Evolutionary conservation across 2,888 invertebrate genomes (phyloP).

Genomic region (Melanchra persicariae): DNA sequence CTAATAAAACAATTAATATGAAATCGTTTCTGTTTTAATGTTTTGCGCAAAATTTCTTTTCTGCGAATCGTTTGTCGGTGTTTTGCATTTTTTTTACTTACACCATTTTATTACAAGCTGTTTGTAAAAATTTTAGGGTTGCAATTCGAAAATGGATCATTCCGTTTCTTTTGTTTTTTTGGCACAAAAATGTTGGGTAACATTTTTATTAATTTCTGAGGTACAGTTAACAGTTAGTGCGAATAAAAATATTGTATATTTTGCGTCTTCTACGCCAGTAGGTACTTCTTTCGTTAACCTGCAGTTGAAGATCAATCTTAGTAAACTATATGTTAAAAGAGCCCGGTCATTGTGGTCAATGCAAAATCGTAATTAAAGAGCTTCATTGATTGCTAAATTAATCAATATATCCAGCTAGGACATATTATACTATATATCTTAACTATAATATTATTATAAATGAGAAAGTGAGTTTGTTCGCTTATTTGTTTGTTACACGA

Average conservation of each 20-base stretch:
- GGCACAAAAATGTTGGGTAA: constrained; percentile 16
- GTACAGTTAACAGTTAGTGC: constrained; percentile 21
- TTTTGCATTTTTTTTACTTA: constrained; percentile 49
- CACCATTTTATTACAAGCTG: constrained; percentile 35
- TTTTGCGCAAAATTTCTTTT: constrained; percentile 87
- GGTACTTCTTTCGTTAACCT: constrained; percentile 1
- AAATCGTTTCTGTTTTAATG: constrained; percentile 59
- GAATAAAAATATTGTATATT: constrained; percentile 12
- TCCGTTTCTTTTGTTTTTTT: constrained; percentile 44
- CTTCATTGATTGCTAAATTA: constrained; percentile 17
- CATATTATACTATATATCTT: too few relatives aligned
- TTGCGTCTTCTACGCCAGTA: neutral
- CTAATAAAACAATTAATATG: constrained; percentile 75
- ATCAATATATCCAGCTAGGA: too few relatives aligned
- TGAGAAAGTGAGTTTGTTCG: too few relatives aligned
- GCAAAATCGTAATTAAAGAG: constrained; percentile 12
- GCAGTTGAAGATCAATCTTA: constrained; percentile 4
- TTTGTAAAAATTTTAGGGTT: constrained; percentile 69
- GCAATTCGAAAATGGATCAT: constrained; percentile 66
- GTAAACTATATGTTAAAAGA: constrained; percentile 7
- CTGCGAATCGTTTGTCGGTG: constrained; percentile 74
- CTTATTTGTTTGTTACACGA: neutral
- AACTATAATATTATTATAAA: neutral
- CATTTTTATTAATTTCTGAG: constrained; percentile 34
- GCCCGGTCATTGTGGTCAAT: constrained; percentile 8